Conservation (phyloP, 2,113 vertebrate species). For the Cacatua alba region DNA sequence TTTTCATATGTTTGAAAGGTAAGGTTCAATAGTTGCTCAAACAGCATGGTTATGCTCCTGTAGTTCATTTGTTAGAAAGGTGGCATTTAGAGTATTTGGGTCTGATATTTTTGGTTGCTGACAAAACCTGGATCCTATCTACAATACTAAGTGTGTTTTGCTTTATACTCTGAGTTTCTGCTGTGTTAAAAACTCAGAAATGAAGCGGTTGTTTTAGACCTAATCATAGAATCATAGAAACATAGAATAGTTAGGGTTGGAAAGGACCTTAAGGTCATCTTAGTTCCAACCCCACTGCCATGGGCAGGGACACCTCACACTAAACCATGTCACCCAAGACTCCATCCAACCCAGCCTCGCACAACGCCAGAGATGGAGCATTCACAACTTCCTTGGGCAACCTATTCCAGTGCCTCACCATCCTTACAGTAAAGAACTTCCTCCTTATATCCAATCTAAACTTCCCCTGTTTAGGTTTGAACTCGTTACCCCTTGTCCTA, state of each 20-base stretch:
- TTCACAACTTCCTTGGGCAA: background rate
- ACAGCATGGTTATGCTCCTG: background rate
- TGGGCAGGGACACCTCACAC: background rate
- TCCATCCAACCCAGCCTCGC: background rate
- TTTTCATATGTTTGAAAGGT: background rate
- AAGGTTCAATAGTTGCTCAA: background rate
- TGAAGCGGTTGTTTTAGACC: background rate
- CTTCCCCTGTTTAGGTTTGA: background rate
- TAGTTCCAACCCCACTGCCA: background rate
- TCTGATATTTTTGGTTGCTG: background rate
- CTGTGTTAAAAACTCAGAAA: background rate
- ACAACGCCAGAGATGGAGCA: background rate
- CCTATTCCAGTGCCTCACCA: background rate
- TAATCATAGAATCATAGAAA: background rate
- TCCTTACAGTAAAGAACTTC: background rate
- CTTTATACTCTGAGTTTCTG: background rate
- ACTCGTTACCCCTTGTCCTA: background rate
- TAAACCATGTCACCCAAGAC: background rate
- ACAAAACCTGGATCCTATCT: background rate
- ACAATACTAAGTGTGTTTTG: background rate
- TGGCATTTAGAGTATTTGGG: background rate
- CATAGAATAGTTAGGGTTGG: background rate
- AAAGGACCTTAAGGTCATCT: background rate
- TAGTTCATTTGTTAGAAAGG: background rate
- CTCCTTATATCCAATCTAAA: background rate